phyloP scores from a whole-genome alignment of 2,113 vertebrate genomes.

The Oncorhynchus masou region DNA sequence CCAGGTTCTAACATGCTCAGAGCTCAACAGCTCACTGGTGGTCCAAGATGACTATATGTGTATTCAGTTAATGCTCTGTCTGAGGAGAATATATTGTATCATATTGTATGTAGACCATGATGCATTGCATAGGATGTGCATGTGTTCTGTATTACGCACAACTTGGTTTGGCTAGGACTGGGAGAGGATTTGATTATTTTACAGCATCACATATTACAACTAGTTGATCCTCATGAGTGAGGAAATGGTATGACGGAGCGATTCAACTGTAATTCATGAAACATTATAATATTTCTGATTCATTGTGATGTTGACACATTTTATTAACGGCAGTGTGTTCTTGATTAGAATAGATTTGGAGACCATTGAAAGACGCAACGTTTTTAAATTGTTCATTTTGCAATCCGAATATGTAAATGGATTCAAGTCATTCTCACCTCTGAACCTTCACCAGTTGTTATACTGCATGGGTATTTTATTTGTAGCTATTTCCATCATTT shows the following conservation, averaged over 20 bases:
- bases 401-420: too few species aligned
- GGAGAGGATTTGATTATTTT: neutral
- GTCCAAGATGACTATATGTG: too few species aligned
- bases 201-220: neutral
- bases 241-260: neutral
- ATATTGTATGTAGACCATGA: neutral
- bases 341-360: too few species aligned
- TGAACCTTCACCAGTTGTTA: too few species aligned
- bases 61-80: too few species aligned
- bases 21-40: too few species aligned
- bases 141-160: neutral
- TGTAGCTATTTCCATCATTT: neutral
- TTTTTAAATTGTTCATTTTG: too few species aligned
- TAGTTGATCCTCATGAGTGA: neutral
- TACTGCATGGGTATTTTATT: neutral
- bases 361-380: too few species aligned
- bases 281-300: too few species aligned
- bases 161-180: too few species aligned
- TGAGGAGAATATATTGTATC: conserved; percentile 40
- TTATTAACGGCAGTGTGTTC: neutral
- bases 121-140: neutral
- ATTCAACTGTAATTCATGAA: neutral
- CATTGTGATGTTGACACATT: too few species aligned
- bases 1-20: conserved; percentile 85
- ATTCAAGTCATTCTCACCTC: neutral